Conservation (phyloP, 2,888 invertebrate species). For the Andrena camellia region DNA sequence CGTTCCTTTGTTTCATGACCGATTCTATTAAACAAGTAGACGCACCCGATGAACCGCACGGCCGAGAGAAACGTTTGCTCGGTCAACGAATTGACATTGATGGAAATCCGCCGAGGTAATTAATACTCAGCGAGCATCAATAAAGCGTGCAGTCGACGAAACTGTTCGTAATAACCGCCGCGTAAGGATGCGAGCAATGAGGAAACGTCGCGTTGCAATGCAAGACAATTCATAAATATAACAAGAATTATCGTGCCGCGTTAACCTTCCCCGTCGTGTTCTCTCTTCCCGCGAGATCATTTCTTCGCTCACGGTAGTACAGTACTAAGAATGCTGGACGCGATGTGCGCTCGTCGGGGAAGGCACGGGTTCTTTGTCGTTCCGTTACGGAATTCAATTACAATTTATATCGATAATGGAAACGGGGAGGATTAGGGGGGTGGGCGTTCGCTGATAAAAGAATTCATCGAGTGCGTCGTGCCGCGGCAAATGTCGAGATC, state of each 20-base stretch:
- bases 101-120: constrained; percentile 8
- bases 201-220: neutral
- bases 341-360: neutral
- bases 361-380: neutral
- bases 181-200: neutral
- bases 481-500: neutral
- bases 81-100: neutral
- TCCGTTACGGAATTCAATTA: neutral
- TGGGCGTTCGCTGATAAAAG: neutral
- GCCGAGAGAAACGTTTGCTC: neutral
- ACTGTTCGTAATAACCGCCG: neutral
- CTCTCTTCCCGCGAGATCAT: neutral
- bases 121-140: constrained; percentile 14
- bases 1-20: constrained; percentile 23
- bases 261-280: constrained; percentile 20
- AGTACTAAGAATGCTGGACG: neutral
- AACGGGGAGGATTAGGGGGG: neutral
- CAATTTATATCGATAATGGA: no score
- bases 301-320: neutral
- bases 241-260: constrained; percentile 25
- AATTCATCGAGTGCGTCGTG: neutral
- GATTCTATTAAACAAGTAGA: constrained; percentile 1
- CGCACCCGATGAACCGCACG: neutral
- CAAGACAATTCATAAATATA: constrained; percentile 25
- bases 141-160: neutral